Evolutionary conservation across 2,888 invertebrate genomes (phyloP).

Genomic region (Lasioglossum malachurum): DNA sequence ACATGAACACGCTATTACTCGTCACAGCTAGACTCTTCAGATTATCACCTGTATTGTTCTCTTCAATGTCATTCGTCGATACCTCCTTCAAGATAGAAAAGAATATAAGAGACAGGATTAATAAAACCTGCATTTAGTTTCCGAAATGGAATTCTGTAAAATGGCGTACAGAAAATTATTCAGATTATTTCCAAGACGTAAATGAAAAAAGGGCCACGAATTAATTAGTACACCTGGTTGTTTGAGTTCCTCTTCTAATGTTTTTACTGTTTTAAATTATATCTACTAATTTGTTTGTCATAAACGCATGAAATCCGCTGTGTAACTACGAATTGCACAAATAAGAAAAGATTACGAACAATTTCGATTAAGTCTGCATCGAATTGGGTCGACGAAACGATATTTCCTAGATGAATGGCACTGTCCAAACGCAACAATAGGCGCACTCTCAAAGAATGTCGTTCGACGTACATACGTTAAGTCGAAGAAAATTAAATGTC

Average conservation of each 20-base stretch:
- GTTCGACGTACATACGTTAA: background rate
- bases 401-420: background rate
- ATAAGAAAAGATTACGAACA: background rate
- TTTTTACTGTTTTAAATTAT: no score
- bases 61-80: background rate
- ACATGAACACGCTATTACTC: background rate
- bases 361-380: background rate
- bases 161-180: background rate
- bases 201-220: background rate
- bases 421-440: background rate
- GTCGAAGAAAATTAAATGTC: background rate
- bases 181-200: background rate
- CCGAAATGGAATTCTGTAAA: background rate
- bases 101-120: background rate
- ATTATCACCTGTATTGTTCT: background rate
- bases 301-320: no score
- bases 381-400: background rate
- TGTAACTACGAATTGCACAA: background rate
- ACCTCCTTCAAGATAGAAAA: background rate
- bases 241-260: no score
- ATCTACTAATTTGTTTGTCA: no score
- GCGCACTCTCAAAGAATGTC: background rate
- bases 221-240: background rate
- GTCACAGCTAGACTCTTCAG: background rate
- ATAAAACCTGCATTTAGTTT: background rate